Evolutionary conservation across 2,113 vertebrate genomes (phyloP).

Genomic region (Rhinoderma darwinii): DNA sequence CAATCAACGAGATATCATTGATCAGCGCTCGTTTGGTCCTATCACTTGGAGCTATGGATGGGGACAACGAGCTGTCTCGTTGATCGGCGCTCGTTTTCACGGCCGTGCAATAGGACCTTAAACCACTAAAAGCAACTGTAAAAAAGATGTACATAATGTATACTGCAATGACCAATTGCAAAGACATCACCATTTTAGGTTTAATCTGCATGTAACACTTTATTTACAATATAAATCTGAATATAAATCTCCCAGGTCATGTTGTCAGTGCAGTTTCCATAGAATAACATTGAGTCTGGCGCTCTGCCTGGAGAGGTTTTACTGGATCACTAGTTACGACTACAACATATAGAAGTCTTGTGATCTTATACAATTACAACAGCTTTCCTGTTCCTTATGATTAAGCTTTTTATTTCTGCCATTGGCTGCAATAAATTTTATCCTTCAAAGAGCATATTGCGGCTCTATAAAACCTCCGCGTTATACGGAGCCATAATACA

Average conservation of each 20-base stretch:
- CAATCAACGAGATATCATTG: too few relatives aligned
- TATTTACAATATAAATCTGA: background rate
- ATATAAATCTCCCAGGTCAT: background rate
- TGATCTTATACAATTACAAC: background rate
- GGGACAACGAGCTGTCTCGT: too few relatives aligned
- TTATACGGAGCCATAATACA: too few relatives aligned
- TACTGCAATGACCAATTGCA: background rate
- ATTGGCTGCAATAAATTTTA: too few relatives aligned
- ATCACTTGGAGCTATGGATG: too few relatives aligned
- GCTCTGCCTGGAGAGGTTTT: background rate
- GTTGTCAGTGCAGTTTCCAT: conserved; percentile 1
- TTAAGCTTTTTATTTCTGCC: background rate
- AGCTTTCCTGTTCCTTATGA: background rate
- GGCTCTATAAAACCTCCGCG: too few relatives aligned
- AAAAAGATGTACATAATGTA: background rate
- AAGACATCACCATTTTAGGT: background rate
- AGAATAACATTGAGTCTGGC: background rate
- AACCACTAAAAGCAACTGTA: background rate
- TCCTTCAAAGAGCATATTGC: too few relatives aligned
- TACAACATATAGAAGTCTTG: background rate
- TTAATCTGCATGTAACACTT: background rate
- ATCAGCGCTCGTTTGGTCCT: too few relatives aligned
- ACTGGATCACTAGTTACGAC: background rate
- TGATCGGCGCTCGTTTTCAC: too few relatives aligned
- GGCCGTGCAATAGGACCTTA: background rate